Evolutionary conservation across 1,140 invertebrate genomes (phyloP), one percentile per base, ranked within the genome.

Genomic region (Cardiocondyla obscurior): DNA sequence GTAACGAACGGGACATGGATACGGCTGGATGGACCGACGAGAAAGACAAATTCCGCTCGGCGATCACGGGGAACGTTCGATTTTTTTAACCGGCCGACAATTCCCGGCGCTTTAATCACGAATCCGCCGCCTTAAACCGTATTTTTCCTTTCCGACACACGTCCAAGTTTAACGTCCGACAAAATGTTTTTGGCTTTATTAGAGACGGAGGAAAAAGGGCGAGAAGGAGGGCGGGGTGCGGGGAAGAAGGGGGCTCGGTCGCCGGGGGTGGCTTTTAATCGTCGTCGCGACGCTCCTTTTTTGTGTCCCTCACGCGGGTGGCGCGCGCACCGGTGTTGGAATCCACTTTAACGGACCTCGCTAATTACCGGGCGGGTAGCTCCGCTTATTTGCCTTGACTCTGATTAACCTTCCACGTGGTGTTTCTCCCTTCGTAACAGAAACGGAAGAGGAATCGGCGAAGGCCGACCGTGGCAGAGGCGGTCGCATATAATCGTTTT

Each of bases 361-460:
- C 88, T 91, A 92, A 92, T 92, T 91, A 91, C 83, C 85, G 82
- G 64, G 85, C 67, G 55, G 65, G 82, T 83, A 84, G 85, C 82
- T 91, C 83, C 72, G 67, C 87, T 86, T 86, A 85, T 91, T 89
- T 83, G 87, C 89, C 91, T 91, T 89, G 89, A 91, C 89, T 92
- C 88, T 90, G 91, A 92, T 91, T 91, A 91, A 90, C 85, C 85
- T 83, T 81, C 84, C 79, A 57, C 69, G 84, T 70, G 84, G 49
- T 39, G 16, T 53, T 76, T 51, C 33, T 49, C 46, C 25, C 58
- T 57, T 25, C 22, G 73, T 36, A 36, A 60, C 46, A 28, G 49
- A 57, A 79, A 79, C 53, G 83, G 85, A 82, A 69, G 84, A 88
- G 82, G 72, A 83, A 81, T 85, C 81, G 70, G 85, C 42, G 39